Evolutionary conservation across 2,797 vertebrate genomes (phyloP), one percentile per base, ranked within the genome.

Genomic region (Gallinago stenura): DNA sequence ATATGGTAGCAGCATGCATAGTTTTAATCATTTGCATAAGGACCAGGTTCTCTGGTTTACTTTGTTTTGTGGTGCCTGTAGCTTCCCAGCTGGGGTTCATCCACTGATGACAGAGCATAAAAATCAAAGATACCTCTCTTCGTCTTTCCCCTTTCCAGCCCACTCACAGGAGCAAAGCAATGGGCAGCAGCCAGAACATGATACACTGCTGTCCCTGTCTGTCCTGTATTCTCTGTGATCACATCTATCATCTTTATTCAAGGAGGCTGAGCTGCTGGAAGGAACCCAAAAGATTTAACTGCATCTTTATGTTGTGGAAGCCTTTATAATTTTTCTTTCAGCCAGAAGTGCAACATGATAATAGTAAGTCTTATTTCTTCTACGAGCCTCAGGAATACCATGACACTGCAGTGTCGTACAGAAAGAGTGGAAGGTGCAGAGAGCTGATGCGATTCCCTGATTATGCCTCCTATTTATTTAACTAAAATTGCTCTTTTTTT

Each of bases 11-110:
- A 90, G 56, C 71, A 70, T 51, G 77, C 37, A 43, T 82, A 28
- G 30, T 41, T 90, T 84, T 41, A 90, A 90, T 68, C 68, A 89
- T 90, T 90, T 93, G 61, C 86, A 77, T 89, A 77, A 89, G 51
- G 48, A 66, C 39, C 54, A 77, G 7, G 51, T 87, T 87, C 56
- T 79, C 60, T 85, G 83, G 39, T 83, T 66, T 87, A 15, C 86
- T 95, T 77, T 76, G 35, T 24, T 90, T 84, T 84, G 43, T 56
- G 71, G 28, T 82, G 65, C 46, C 66, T 93, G 70, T 66, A 84
- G 86, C 51, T 93, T 90, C 83, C 43, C 88, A 92, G 70, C 46
- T 84, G 83, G 58, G 33, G 33, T 56, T 89, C 60, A 31, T 87
- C 56, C 78, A 57, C 1, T 92, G 64, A 79, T 70, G 46, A 70